Evolutionary conservation across 1,140 invertebrate genomes (phyloP).

Genomic region (Bicyclus anynana): DNA sequence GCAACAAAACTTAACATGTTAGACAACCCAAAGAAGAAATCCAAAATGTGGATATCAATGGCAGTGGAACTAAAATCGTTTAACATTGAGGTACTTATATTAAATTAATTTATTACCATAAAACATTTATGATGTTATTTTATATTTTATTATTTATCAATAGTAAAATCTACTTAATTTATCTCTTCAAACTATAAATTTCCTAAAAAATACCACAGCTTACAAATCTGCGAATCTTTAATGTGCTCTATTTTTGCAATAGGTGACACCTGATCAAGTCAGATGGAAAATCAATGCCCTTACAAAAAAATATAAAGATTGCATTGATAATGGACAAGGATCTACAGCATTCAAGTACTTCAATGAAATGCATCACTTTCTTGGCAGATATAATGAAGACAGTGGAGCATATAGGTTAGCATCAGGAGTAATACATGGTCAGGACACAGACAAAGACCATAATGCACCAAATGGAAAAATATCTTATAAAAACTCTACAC

Average conservation of each 20-base stretch:
- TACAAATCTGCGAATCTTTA: too few relatives aligned
- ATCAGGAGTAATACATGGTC: slow-evolving; percentile 42
- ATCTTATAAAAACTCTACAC: slow-evolving; percentile 34
- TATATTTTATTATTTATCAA: too few relatives aligned
- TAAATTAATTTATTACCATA: not conserved
- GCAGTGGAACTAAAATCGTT: slow-evolving; percentile 56
- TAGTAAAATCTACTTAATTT: too few relatives aligned
- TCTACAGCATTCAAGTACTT: slow-evolving; percentile 50
- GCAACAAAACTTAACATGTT: slow-evolving; percentile 56
- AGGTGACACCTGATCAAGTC: slow-evolving; percentile 59
- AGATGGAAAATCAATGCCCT: slow-evolving; percentile 63
- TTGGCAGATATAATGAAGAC: slow-evolving; percentile 48
- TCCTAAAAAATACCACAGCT: too few relatives aligned
- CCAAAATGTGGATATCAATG: slow-evolving; percentile 59
- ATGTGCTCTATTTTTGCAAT: too few relatives aligned
- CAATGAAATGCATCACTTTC: slow-evolving; percentile 63
- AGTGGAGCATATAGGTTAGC: slow-evolving; percentile 47
- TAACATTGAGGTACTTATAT: slow-evolving; percentile 42
- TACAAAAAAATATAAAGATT: slow-evolving; percentile 61
- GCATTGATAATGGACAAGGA: slow-evolving; percentile 51
- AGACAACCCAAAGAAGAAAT: slow-evolving; percentile 62
- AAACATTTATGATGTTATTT: too few relatives aligned
- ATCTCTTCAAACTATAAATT: too few relatives aligned
- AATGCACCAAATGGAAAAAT: slow-evolving; percentile 34
- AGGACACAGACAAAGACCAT: slow-evolving; percentile 31